Conservation (phyloP, 2,113 vertebrate genomes). For the Notothenia coriiceps region DNA sequence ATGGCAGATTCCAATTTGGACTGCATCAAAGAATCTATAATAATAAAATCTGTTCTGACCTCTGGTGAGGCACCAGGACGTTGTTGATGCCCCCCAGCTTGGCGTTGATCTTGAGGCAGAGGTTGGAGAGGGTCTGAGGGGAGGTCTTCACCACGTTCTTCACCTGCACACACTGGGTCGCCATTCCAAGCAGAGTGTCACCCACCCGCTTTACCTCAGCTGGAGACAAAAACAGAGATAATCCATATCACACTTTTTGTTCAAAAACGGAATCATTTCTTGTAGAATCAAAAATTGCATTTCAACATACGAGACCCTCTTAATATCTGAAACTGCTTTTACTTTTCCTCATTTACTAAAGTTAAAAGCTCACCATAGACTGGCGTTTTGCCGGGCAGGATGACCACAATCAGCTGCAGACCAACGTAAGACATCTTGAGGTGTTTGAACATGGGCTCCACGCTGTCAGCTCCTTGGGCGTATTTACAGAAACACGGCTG, state of each 20-base stretch:
- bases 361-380: slow-evolving; percentile 89
- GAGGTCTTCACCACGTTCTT: slow-evolving; percentile 99
- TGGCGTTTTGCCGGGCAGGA: slow-evolving; percentile 96
- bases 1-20: neutral
- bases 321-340: neutral
- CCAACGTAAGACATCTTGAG: slow-evolving; percentile 98
- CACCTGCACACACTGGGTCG: slow-evolving; percentile 98
- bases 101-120: slow-evolving; percentile 99
- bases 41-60: slow-evolving; percentile 77
- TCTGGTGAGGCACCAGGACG: slow-evolving; percentile 97
- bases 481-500: slow-evolving; percentile 99
- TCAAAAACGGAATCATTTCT: neutral
- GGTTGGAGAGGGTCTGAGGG: slow-evolving; percentile 97
- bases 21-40: too few species aligned
- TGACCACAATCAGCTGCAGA: slow-evolving; percentile 98
- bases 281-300: neutral
- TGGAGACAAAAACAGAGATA: slow-evolving; percentile 60
- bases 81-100: slow-evolving; percentile 99
- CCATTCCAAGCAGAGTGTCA: slow-evolving; percentile 98
- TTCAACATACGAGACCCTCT: neutral
- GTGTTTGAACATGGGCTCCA: slow-evolving; percentile 99
- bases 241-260: neutral
- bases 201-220: slow-evolving; percentile 98
- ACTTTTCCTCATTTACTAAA: neutral
- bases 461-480: slow-evolving; percentile 97